Conservation (phyloP, 92 coral and sea anemone genomes). For the Porites cylindrica region DNA sequence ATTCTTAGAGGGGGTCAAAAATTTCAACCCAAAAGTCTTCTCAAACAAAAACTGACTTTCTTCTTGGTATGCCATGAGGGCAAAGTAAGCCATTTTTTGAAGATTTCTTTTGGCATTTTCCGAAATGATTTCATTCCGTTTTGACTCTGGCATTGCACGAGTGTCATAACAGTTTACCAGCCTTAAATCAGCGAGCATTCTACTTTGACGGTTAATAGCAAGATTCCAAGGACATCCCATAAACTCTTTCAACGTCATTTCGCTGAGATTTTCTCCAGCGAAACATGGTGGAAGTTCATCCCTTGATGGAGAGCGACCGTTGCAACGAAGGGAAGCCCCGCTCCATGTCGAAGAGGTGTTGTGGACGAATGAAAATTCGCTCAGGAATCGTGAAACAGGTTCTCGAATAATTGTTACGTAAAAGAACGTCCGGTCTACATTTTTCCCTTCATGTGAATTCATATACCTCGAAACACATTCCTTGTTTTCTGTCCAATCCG, state of each 20-base stretch:
- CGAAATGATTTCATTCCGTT: no score
- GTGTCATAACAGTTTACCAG: constrained; percentile 83
- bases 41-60: no score
- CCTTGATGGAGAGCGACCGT: constrained; percentile 74
- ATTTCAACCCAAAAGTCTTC: constrained; percentile 84
- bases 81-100: no score
- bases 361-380: constrained; percentile 85
- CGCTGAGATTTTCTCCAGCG: constrained; percentile 66
- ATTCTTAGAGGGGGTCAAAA: constrained; percentile 68
- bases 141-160: no score
- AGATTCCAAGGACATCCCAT: constrained; percentile 84
- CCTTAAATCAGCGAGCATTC: constrained; percentile 92
- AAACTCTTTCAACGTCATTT: constrained; percentile 72
- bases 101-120: no score
- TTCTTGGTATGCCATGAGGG: no score
- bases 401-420: constrained; percentile 89
- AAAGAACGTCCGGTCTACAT: constrained; percentile 65
- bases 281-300: constrained; percentile 87
- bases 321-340: constrained; percentile 71
- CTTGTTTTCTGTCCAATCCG: no score
- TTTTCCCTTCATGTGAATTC: no score
- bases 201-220: constrained; percentile 92
- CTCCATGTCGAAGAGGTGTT: constrained; percentile 82
- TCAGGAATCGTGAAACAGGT: constrained; percentile 87
- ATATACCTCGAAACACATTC: no score